phyloP scores from a whole-genome alignment of 2,797 vertebrate genomes.

The Schizopygopsis malacanthus region DNA sequence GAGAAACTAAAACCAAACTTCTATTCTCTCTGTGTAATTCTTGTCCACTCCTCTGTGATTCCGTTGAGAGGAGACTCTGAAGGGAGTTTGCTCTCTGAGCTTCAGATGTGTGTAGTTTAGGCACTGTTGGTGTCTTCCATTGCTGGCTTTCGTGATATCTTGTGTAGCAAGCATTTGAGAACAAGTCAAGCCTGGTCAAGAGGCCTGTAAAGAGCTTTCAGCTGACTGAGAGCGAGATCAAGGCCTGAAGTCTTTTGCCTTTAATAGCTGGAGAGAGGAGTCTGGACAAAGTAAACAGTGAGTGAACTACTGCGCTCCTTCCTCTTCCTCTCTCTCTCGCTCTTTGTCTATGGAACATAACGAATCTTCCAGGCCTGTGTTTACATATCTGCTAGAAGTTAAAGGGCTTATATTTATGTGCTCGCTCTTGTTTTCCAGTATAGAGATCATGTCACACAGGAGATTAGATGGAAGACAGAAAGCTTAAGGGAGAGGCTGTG shows the following conservation, averaged over 20 bases:
- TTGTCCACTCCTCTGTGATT: background rate
- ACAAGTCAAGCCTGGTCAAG: background rate
- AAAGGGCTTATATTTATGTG: background rate
- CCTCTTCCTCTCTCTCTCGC: slow-evolving; percentile 4
- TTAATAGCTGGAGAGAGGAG: slow-evolving; percentile 33
- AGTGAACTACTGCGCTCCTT: slow-evolving; percentile 13
- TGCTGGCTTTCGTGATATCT: slow-evolving; percentile 6
- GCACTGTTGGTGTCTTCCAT: background rate
- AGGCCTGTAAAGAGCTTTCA: slow-evolving; percentile 8
- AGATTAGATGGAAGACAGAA: background rate
- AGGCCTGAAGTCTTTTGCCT: slow-evolving; percentile 34
- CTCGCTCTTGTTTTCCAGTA: background rate
- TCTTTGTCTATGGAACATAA: slow-evolving; percentile 34
- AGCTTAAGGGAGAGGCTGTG: background rate
- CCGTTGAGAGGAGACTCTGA: background rate
- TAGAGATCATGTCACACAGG: background rate
- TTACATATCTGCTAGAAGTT: slow-evolving; percentile 12
- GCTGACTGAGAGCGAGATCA: slow-evolving; percentile 16
- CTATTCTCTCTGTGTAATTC: background rate
- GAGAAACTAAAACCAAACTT: background rate
- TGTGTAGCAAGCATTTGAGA: background rate
- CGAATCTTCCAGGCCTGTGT: slow-evolving; percentile 27
- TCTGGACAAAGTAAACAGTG: slow-evolving; percentile 31
- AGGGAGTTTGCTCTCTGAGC: background rate
- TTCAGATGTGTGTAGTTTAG: slow-evolving; percentile 1